Percentiles rank a stretch among this genome's conserved stretches.
phyloP scores from a whole-genome alignment of 2,113 vertebrate species.

The Megalops atlanticus region DNA sequence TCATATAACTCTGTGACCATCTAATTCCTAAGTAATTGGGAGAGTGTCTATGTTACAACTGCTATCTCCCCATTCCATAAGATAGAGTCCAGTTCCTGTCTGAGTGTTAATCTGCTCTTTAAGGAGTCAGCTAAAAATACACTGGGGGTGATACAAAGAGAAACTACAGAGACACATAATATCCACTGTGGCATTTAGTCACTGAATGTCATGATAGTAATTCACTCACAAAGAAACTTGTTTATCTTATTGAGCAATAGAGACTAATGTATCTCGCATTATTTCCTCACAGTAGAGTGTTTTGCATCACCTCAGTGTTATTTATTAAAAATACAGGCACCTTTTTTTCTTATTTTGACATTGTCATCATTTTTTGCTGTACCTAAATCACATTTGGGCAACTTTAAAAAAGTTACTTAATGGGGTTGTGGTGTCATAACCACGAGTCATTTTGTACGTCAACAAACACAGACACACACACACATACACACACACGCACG shows the following conservation, averaged over 20 bases:
- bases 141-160: conserved; percentile 50
- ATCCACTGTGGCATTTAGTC: conserved; percentile 41
- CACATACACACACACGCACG: not conserved
- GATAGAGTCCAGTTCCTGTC: not conserved
- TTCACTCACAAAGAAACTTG: conserved; percentile 6
- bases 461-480: not conserved
- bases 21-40: not conserved
- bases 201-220: conserved; percentile 46
- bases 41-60: not conserved
- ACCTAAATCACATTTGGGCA: not conserved
- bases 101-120: conserved; percentile 42
- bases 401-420: not conserved
- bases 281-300: too few species aligned
- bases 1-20: not conserved
- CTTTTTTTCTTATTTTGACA: not conserved
- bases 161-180: conserved; percentile 57
- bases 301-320: too few species aligned
- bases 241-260: conserved; percentile 25
- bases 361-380: not conserved
- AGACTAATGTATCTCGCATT: conserved; percentile 51
- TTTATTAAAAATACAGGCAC: too few species aligned
- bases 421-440: not conserved
- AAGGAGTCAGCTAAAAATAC: conserved; percentile 70
- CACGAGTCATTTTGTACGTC: too few species aligned
- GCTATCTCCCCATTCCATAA: conserved; percentile 1